These are phyloP conservation scores for Iguana delicatissima DNA, from an alignment of 2,797 vertebrate genomes.

Conservation along the genomic window DNA sequence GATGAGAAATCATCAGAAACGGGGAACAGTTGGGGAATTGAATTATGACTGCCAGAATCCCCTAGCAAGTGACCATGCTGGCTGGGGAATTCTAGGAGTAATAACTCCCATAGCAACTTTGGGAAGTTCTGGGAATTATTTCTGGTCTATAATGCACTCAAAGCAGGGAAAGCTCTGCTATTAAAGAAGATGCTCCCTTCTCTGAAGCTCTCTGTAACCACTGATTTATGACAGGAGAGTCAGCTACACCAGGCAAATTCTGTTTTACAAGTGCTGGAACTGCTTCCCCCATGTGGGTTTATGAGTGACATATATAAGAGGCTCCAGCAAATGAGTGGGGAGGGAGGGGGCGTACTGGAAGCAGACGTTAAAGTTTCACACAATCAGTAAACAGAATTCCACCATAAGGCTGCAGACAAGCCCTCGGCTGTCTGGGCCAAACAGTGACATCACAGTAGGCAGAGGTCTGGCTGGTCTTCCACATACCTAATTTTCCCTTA, in stretches of 20 bases:
- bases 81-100: no score
- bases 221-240: conserved; percentile 8
- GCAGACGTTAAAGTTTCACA: conserved; percentile 44
- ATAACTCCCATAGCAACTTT: no score
- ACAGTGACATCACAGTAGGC: conserved; percentile 42
- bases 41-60: no score
- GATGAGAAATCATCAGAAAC: no score
- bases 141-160: neutral
- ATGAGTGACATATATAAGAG: conserved; percentile 36
- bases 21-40: no score
- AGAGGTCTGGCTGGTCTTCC: conserved; percentile 32
- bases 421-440: conserved; percentile 21
- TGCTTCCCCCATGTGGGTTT: conserved; percentile 12
- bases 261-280: conserved; percentile 15
- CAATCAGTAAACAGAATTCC: conserved; percentile 48
- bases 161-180: neutral
- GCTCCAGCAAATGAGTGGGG: conserved; percentile 11
- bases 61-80: no score
- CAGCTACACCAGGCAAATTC: conserved; percentile 2
- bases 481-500: conserved; percentile 80
- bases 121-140: neutral
- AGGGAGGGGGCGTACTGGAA: conserved; percentile 15
- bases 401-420: conserved; percentile 35
- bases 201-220: neutral
- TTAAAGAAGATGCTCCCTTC: neutral